These are phyloP conservation scores for Holothuria glaberrima DNA, from an alignment of 35 echinoderm and acorn worm species.

Conservation along the genomic window DNA sequence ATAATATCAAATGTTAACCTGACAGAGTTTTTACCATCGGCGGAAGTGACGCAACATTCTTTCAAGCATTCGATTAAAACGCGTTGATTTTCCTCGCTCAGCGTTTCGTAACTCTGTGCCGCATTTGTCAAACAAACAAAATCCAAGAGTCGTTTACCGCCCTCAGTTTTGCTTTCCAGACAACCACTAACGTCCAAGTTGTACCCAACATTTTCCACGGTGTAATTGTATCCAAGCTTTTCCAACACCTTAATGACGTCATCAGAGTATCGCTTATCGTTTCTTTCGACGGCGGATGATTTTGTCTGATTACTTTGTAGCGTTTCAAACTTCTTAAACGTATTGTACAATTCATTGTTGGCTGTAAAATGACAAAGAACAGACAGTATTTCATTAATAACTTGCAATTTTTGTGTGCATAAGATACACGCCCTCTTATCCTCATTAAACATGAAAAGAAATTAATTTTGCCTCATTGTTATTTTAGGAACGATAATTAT, in stretches of 20 bases:
- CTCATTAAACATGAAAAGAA: too few relatives aligned
- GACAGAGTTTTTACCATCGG: slow-evolving; percentile 59
- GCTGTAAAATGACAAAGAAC: slow-evolving; percentile 42
- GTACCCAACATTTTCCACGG: slow-evolving; percentile 77
- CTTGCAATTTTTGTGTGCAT: too few relatives aligned
- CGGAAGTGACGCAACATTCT: slow-evolving; percentile 56
- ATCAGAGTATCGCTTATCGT: slow-evolving; percentile 86
- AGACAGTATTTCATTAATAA: too few relatives aligned
- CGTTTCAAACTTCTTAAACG: slow-evolving; percentile 75
- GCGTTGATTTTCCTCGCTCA: slow-evolving; percentile 64
- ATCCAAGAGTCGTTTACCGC: slow-evolving; percentile 76
- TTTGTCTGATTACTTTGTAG: slow-evolving; percentile 55
- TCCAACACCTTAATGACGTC: slow-evolving; percentile 77
- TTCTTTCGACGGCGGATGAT: slow-evolving; percentile 51
- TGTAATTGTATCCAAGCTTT: slow-evolving; percentile 62
- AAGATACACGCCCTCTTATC: too few relatives aligned
- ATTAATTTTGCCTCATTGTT: too few relatives aligned
- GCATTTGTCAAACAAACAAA: slow-evolving; percentile 95
- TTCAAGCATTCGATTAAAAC: slow-evolving; percentile 70
- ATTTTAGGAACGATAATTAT: too few relatives aligned
- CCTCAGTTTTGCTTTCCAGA: slow-evolving; percentile 61
- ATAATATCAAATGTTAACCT: slow-evolving; percentile 84
- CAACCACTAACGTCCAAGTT: slow-evolving; percentile 80
- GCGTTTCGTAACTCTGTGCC: slow-evolving; percentile 74
- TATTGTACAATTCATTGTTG: slow-evolving; percentile 75